Base-by-base conservation (phyloP, 2,888 invertebrate species). In the Boloria selene region DNA sequence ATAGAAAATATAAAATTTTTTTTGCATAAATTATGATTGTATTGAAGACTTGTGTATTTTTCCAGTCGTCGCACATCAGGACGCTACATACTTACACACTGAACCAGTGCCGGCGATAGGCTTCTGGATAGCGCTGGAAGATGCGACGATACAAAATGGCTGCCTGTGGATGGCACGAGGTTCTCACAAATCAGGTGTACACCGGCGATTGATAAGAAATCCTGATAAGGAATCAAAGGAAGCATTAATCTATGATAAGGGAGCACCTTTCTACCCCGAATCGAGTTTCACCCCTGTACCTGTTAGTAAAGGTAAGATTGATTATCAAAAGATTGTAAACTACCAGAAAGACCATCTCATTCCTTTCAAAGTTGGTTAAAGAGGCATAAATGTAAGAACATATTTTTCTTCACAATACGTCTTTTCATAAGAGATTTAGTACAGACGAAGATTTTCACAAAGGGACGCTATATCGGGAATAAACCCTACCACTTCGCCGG, bases 111-210 rank as follows among this genome's bases (percentile, higher is more conserved):
- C 95, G 13, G 92, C 97, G 0, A 85, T 97, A 2, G 99, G 99
- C 0, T 96, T 98, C 79, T 99, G 99, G 99, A 95, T 99, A 71
- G 98, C 99, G 0, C 86, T 99, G 5, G 98, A 99, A 78, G 98
- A 99, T 79, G 97, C 98, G 0, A 97, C 97, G 0, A 71, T 95
- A 16, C 96, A 98, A 80, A 99, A 99, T 83, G 99, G 99, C 4
- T 99, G 99, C 79, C 92, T 99, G 4, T 97, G 97, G 95, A 96
- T 98, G 79, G 95, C 96, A 3, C 96, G 96, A 18, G 98, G 98
- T 0, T 99, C 99, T 0, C 99, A 99, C 85, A 96, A 95, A 80
- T 95, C 95, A 55, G 96, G 95, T 0, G 94, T 96, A 0, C 96
- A 96, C 77, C 91, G 96, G 59, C 93, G 96, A 74, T 87, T 96